Base-by-base conservation (phyloP, 2,113 vertebrate species). In the Opisthocomus hoazin region DNA sequence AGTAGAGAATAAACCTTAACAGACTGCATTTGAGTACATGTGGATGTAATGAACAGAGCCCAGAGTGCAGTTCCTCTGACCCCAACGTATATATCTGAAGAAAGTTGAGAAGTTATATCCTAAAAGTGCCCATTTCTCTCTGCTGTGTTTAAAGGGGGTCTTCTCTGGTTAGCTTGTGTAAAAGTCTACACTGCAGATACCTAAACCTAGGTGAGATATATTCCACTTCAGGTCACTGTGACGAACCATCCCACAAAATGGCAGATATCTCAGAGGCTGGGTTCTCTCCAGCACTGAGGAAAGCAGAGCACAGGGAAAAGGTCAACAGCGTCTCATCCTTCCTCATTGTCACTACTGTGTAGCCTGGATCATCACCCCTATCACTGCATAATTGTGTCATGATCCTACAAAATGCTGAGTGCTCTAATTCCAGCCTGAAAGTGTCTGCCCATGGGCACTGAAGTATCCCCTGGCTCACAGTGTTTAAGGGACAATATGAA, bases 281-380 rank as follows among this genome's bases (percentile, higher is more conserved):
- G 26, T 63, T 34, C 12, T 77, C 54, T 53, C 21, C 45, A 79
- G 9, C 29, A 53, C 17, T 5, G 15, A 61, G 39, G 74, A 73
- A 79, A 84, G 8, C 15, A 77, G 26, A 93, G 51, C 48, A 71
- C 34, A 60, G 13, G 43, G 29, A 53, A 75, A 54, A 75, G 19
- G 8, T 34, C 9, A 68, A 27, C 34, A 65, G 10, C 1, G 0
- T 30, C 37, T 84, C 39, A n/a, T 27, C 8, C 12, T 7, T 77
- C 12, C 39, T 51, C 16, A n/a, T 4, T 53, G 37, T 30, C 37
- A 34, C 9, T 17, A 5, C 18, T 32, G 4, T 1, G 1, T 13
- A 60, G 19, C 19, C 36, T 48, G 26, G 13, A 21, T 29, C 8
- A 0, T 50, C 54, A 73, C 5, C 8, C 3, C 6, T 11, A 23